Base-by-base conservation (phyloP, 2,888 invertebrate genomes). In the Trissonchulus sp. region DNA sequence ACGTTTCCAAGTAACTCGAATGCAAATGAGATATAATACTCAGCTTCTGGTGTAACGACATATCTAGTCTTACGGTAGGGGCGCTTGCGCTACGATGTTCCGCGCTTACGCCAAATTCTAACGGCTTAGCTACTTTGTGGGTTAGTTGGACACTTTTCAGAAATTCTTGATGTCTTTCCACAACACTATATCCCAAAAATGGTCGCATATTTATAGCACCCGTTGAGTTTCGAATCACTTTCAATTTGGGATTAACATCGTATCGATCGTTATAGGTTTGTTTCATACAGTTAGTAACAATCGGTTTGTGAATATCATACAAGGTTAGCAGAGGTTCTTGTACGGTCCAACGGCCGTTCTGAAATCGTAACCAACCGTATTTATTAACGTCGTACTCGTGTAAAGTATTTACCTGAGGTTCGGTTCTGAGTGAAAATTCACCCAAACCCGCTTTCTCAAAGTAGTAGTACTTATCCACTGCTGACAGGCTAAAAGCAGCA, bases 231-330 rank as follows among this genome's bases (percentile, higher is more conserved):
- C 71, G 33, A 36, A 69, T 69, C 2, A 69, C 71, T 37, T 36
- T 28, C 15, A 69, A 28, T 34, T 69, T 37, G n/a, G 37, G 36
- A 37, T 69, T 69, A 36, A 69, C 71, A 69, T 69, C 37, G 37
- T 69, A 69, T n/a, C 71, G 71, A 69, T 69, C 71, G n/a, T 33
- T 23, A 37, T 69, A 69, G 15, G 31, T 69, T 36, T 69, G 71
- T 8, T 23, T 15, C 28, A 2, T 2, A 36, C 71, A 69, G n/a
- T 69, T 34, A 33, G 3, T 34, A 15, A 69, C 71, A 8, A 36
- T n/a, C 3, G 71, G 71, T 36, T 69, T 34, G 71, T 69, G 71
- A n/a, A 69, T 69, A 33, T 34, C 34, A 69, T 69, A 36, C 37
- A 69, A n/a, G 33, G 34, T 3, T 36, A 69, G 36, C 2, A 69